Percentiles rank a stretch among this genome's conserved stretches.
Evolutionary conservation across 1,140 invertebrate species (phyloP).

Genomic region (Caerostris extrusa): DNA sequence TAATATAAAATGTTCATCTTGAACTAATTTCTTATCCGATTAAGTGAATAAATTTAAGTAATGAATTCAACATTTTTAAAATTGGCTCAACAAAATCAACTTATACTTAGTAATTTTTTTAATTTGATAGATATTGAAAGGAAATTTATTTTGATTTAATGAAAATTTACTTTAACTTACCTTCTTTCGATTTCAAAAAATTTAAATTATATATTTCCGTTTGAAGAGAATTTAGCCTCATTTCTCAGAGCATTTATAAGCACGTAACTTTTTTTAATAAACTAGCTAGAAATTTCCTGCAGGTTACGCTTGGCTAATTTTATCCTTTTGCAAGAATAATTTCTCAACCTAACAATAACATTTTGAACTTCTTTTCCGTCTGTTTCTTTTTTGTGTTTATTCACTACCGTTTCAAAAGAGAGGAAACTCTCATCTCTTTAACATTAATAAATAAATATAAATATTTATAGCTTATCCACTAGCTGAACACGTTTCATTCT

Average conservation of each 20-base stretch:
- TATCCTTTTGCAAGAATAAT: background rate
- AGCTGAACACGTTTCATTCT: background rate
- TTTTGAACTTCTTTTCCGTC: background rate
- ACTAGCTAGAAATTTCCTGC: background rate
- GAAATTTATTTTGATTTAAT: too few species aligned
- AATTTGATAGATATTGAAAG: too few species aligned
- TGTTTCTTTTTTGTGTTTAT: background rate
- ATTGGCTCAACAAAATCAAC: too few species aligned
- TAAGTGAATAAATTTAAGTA: too few species aligned
- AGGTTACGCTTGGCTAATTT: background rate
- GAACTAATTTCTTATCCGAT: too few species aligned
- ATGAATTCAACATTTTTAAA: too few species aligned
- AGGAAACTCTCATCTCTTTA: background rate
- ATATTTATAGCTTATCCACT: background rate
- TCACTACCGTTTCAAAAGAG: background rate
- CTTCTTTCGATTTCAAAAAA: too few species aligned
- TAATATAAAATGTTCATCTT: too few species aligned
- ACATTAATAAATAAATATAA: background rate
- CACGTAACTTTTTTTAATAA: background rate
- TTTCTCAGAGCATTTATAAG: background rate
- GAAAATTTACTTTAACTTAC: too few species aligned
- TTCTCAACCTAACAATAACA: background rate
- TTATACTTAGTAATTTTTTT: too few species aligned
- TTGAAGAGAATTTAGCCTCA: background rate
- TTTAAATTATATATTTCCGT: background rate